These are phyloP conservation scores for Metridium senile DNA, from an alignment of 92 coral and sea anemone genomes.

Conservation along the genomic window DNA sequence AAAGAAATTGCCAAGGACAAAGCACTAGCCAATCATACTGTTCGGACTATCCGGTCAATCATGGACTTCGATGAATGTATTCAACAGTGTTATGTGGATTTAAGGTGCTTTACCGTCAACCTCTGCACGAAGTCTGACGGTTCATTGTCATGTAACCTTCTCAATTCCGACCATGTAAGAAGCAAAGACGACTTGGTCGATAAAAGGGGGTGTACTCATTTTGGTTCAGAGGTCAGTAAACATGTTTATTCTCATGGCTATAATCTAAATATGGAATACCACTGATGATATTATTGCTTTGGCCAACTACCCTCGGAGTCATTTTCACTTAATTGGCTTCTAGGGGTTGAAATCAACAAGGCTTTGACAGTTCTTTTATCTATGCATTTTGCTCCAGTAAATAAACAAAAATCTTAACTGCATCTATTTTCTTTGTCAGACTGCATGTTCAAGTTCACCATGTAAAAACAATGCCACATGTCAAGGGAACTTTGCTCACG, in stretches of 20 bases:
- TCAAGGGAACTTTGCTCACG: conserved; percentile 17
- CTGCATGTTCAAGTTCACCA: conserved; percentile 5
- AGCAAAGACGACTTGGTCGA: neutral
- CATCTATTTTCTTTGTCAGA: too few relatives aligned
- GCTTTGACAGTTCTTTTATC: too few relatives aligned
- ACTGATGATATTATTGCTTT: too few relatives aligned
- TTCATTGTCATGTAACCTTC: conserved; percentile 5
- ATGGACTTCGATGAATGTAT: conserved; percentile 15
- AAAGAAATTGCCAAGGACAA: neutral
- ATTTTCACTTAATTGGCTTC: too few relatives aligned
- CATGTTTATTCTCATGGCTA: too few relatives aligned
- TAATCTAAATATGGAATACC: too few relatives aligned
- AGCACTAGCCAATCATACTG: conserved; percentile 25
- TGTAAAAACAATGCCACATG: conserved; percentile 17
- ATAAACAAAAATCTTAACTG: too few relatives aligned
- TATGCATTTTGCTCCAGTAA: too few relatives aligned
- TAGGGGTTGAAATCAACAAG: too few relatives aligned
- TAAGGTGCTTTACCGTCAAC: conserved; percentile 1
- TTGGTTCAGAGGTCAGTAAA: conserved; percentile 16
- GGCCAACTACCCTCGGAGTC: too few relatives aligned
- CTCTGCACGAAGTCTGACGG: conserved; percentile 7
- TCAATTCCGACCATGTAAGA: conserved; percentile 10
- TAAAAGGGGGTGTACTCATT: conserved; percentile 6
- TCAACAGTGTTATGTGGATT: conserved; percentile 5
- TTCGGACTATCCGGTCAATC: conserved; percentile 28